A percentile compares a stretch with the other conserved stretches of the same genome.
These are phyloP conservation scores for Bombus pascuorum DNA, from an alignment of 1,140 invertebrate genomes.

Conservation along the genomic window DNA sequence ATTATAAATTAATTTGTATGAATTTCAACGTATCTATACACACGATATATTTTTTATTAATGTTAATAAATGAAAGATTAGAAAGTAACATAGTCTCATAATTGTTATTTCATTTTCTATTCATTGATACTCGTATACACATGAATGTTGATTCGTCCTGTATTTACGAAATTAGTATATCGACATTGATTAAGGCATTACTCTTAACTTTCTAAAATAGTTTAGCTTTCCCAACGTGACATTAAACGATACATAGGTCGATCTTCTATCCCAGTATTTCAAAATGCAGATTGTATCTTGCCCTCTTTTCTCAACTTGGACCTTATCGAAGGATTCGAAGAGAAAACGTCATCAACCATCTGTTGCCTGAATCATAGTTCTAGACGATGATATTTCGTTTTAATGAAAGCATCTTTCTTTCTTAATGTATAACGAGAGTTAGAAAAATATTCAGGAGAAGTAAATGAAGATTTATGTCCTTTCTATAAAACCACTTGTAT, in stretches of 20 bases:
- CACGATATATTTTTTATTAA: background rate
- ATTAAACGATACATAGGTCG: background rate
- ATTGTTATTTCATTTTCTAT: background rate
- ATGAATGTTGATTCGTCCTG: background rate
- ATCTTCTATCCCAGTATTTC: background rate
- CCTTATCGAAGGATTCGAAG: background rate
- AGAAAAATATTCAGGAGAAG: background rate
- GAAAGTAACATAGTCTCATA: no score
- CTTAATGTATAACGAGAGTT: background rate
- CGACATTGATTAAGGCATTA: background rate
- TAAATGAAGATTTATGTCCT: background rate
- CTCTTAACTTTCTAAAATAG: constrained; percentile 26
- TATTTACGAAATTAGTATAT: background rate
- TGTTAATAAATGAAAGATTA: background rate
- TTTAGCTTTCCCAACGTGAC: constrained; percentile 3
- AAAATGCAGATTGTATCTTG: background rate
- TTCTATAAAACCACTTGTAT: background rate
- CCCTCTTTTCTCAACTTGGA: background rate
- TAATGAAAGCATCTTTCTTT: background rate
- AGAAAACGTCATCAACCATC: constrained; percentile 4
- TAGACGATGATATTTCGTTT: background rate
- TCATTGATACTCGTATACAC: background rate
- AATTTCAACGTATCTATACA: background rate
- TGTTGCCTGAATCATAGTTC: background rate
- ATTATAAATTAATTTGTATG: background rate